Evolutionary conservation across 2,888 invertebrate species (phyloP).

Genomic region (Incurvaria masculella): DNA sequence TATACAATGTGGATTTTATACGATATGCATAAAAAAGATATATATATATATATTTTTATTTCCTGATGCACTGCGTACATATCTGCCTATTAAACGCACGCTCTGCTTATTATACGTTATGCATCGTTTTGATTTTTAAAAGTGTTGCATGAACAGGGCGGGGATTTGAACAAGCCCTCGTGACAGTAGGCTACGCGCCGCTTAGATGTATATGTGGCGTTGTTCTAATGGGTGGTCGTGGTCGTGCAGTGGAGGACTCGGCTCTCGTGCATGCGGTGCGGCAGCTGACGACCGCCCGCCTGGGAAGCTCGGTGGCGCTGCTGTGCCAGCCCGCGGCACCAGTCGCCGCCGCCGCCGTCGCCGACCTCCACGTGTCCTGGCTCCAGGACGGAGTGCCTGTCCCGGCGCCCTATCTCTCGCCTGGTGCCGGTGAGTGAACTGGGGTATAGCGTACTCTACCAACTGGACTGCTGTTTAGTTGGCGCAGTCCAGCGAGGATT

Average conservation of each 20-base stretch:
- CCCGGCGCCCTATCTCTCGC: conserved; percentile 34
- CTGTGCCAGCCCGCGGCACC: conserved; percentile 43
- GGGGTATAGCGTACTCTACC: too few relatives aligned
- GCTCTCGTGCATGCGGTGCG: conserved; percentile 34
- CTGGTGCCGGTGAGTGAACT: conserved; percentile 23
- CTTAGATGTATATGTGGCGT: conserved; percentile 7
- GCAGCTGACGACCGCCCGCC: conserved; percentile 40
- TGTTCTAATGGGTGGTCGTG: too few relatives aligned
- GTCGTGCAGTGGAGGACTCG: conserved; percentile 37
- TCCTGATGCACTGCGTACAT: too few relatives aligned
- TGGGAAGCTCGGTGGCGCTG: conserved; percentile 37
- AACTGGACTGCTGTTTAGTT: too few relatives aligned
- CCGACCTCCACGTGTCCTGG: conserved; percentile 39
- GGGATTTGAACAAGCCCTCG: conserved; percentile 9
- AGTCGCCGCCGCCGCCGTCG: conserved; percentile 39
- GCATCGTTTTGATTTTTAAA: too few relatives aligned
- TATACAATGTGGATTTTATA: too few relatives aligned
- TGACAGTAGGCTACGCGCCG: conserved; percentile 11
- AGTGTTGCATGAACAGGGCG: too few relatives aligned
- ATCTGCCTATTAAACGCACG: too few relatives aligned
- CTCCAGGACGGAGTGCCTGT: conserved; percentile 43
- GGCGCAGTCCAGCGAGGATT: too few relatives aligned
- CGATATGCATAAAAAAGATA: too few relatives aligned
- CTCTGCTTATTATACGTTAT: too few relatives aligned
- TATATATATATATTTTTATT: too few relatives aligned